phyloP scores from a whole-genome alignment of 1,140 invertebrate genomes.

The Himalopsyche phryganea region DNA sequence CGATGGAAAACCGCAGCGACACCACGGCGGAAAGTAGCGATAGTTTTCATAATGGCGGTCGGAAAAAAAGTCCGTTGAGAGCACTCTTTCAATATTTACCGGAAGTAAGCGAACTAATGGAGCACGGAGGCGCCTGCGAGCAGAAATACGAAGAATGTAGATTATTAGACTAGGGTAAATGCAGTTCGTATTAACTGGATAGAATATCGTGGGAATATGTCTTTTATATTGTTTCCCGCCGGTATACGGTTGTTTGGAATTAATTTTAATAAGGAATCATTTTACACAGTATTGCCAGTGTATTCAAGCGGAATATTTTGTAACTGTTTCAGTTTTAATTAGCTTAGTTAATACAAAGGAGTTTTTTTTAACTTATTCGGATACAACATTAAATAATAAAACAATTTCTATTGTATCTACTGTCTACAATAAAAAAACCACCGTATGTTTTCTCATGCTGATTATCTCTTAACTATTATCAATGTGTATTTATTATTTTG shows the following conservation, averaged over 20 bases:
- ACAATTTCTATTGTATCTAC: too few species aligned
- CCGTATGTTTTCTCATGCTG: too few species aligned
- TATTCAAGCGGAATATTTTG: too few species aligned
- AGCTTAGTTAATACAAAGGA: too few species aligned
- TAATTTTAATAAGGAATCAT: too few species aligned
- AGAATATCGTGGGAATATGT: slow-evolving; percentile 10
- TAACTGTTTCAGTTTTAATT: too few species aligned
- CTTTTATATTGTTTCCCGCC: background rate
- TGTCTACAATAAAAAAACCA: too few species aligned
- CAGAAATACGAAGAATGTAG: slow-evolving; percentile 54
- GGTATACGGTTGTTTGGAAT: background rate
- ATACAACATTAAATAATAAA: too few species aligned
- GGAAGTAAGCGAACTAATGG: slow-evolving; percentile 57
- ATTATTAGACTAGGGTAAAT: slow-evolving; percentile 30
- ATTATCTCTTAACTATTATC: too few species aligned
- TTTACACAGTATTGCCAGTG: too few species aligned
- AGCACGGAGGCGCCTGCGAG: slow-evolving; percentile 64
- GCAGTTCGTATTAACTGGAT: background rate
- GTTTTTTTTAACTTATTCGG: too few species aligned
- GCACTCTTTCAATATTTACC: slow-evolving; percentile 62
- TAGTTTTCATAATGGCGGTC: slow-evolving; percentile 10
- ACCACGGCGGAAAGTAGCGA: slow-evolving; percentile 27
- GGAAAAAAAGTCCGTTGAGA: slow-evolving; percentile 35
- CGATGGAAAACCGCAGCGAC: slow-evolving; percentile 35
- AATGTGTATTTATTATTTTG: too few species aligned